Evolutionary conservation across 2,888 invertebrate species (phyloP).

Genomic region (Eurytoma adleriae): DNA sequence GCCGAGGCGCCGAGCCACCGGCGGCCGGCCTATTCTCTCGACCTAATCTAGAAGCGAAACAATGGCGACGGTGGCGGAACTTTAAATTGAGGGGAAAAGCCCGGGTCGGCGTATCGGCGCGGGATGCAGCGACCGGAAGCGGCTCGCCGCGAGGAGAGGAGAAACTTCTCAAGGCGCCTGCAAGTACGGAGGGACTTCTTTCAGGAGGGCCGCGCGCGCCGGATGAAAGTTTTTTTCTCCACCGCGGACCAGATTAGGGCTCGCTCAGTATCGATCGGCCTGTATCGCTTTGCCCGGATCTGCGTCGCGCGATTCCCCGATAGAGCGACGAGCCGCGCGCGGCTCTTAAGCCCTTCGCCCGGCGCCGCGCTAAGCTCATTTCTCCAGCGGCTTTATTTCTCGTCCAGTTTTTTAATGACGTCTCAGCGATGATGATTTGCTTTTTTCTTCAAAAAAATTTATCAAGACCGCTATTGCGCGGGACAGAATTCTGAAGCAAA

Average conservation of each 20-base stretch:
- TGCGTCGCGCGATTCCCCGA: background rate
- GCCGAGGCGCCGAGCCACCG: background rate
- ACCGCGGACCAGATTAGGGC: slow-evolving; percentile 20
- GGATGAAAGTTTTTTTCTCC: slow-evolving; percentile 21
- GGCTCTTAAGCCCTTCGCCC: slow-evolving; percentile 6
- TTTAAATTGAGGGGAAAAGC: slow-evolving; percentile 34
- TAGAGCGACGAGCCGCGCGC: background rate
- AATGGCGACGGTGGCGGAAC: background rate
- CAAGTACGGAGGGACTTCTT: slow-evolving; percentile 6
- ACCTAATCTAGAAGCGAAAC: background rate
- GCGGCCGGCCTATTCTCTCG: background rate
- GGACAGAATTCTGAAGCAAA: no score
- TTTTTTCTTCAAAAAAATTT: background rate
- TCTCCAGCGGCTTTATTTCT: background rate
- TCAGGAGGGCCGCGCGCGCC: background rate
- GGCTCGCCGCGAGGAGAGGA: background rate
- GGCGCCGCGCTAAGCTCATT: background rate
- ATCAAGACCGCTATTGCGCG: no score
- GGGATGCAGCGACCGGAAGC: slow-evolving; percentile 22
- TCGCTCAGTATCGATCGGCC: slow-evolving; percentile 43
- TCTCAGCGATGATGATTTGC: background rate
- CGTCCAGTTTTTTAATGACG: background rate
- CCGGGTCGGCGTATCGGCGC: no score
- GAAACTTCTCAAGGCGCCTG: background rate
- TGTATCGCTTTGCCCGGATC: slow-evolving; percentile 3